Percentiles rank a stretch among this genome's conserved stretches.
These are phyloP conservation scores for Camarhynchus parvulus DNA, from an alignment of 2,113 vertebrate genomes.

Conservation along the genomic window DNA sequence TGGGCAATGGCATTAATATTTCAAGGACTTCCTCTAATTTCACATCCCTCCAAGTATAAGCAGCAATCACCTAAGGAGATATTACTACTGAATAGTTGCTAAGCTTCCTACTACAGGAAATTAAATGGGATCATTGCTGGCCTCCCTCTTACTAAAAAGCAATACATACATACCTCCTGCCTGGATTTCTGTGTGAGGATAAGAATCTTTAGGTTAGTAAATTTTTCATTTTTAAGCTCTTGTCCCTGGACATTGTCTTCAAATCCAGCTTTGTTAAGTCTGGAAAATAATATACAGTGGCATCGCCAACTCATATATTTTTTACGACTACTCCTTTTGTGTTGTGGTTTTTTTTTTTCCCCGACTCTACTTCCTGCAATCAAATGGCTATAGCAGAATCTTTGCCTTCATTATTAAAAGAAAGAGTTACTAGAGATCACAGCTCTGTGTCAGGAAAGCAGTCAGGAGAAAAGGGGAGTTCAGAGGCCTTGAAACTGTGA, in stretches of 20 bases:
- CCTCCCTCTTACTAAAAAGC: not conserved
- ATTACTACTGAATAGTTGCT: not conserved
- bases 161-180: not conserved
- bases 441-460: not conserved
- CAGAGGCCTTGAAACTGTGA: not conserved
- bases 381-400: not conserved
- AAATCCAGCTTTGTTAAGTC: not conserved
- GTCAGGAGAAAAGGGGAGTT: not conserved
- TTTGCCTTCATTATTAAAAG: not conserved
- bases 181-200: not conserved
- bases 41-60: not conserved
- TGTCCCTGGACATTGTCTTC: not conserved
- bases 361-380: not conserved
- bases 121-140: slow-evolving; percentile 14
- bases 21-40: slow-evolving; percentile 52
- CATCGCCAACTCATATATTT: not conserved
- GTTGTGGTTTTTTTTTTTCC: not conserved
- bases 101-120: slow-evolving; percentile 49
- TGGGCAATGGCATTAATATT: slow-evolving; percentile 43
- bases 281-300: not conserved
- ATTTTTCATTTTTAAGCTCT: not conserved
- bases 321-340: not conserved
- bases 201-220: not conserved
- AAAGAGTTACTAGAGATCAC: not conserved
- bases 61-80: slow-evolving; percentile 23